These are phyloP conservation scores for Potamilus streckersoni DNA, from an alignment of 1,140 invertebrate species.

Conservation along the genomic window DNA sequence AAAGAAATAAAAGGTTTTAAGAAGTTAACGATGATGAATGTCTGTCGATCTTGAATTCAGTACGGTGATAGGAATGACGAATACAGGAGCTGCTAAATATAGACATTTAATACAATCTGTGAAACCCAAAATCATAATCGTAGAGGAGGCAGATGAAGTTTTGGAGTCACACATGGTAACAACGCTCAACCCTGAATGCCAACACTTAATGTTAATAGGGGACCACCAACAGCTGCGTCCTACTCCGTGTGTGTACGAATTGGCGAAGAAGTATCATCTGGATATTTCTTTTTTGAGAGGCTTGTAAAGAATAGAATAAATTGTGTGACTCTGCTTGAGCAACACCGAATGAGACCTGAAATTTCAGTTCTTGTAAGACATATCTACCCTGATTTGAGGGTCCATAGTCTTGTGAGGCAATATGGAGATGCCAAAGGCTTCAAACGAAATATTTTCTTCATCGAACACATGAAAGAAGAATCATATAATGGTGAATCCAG, in stretches of 20 bases:
- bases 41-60: slow-evolving; percentile 50
- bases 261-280: slow-evolving; percentile 63
- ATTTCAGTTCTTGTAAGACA: slow-evolving; percentile 62
- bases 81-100: slow-evolving; percentile 61
- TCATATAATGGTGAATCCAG: slow-evolving; percentile 49
- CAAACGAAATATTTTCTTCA: slow-evolving; percentile 62
- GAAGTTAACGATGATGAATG: slow-evolving; percentile 49
- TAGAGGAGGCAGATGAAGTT: slow-evolving; percentile 66
- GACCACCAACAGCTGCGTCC: slow-evolving; percentile 74
- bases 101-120: slow-evolving; percentile 43
- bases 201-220: slow-evolving; percentile 88
- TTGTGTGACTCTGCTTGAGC: slow-evolving; percentile 53
- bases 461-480: slow-evolving; percentile 62
- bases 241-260: slow-evolving; percentile 63
- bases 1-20: slow-evolving; percentile 23
- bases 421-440: slow-evolving; percentile 62
- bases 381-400: slow-evolving; percentile 64
- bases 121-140: slow-evolving; percentile 56
- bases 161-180: slow-evolving; percentile 64
- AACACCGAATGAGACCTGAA: slow-evolving; percentile 57
- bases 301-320: slow-evolving; percentile 63
- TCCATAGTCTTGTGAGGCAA: slow-evolving; percentile 53
- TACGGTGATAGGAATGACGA: slow-evolving; percentile 62
- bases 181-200: slow-evolving; percentile 75
- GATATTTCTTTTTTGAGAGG: slow-evolving; percentile 69